Conservation (phyloP, 2,797 vertebrate genomes). For the Sebastes reedi region DNA sequence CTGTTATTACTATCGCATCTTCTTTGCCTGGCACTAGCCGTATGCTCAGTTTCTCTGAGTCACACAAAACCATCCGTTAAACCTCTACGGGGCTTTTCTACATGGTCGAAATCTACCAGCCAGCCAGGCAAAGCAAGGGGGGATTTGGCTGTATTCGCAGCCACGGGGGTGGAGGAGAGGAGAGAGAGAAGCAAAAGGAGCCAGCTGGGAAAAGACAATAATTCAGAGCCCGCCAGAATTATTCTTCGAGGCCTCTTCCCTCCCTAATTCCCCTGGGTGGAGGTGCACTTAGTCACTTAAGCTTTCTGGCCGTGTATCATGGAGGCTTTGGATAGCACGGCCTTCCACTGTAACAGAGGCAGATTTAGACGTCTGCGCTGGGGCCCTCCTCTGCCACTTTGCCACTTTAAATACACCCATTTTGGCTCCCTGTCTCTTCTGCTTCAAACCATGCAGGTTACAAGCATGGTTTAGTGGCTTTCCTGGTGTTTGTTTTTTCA, state of each 20-base stretch:
- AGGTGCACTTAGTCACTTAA: constrained; percentile 61
- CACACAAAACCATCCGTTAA: constrained; percentile 62
- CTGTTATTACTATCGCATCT: constrained; percentile 38
- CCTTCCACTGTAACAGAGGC: constrained; percentile 48
- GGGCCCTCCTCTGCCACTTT: not conserved
- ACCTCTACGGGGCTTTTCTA: constrained; percentile 46
- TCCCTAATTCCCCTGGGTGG: constrained; percentile 56
- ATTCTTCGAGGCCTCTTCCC: constrained; percentile 51
- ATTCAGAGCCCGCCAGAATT: constrained; percentile 71
- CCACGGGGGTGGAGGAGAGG: not conserved
- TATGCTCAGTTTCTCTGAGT: constrained; percentile 42
- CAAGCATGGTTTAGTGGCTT: not conserved
- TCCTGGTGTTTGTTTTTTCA: not conserved
- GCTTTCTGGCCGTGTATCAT: constrained; percentile 56
- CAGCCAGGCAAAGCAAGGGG: constrained; percentile 43
- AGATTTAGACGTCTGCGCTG: constrained; percentile 48
- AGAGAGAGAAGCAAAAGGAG: constrained; percentile 31
- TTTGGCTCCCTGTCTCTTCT: not conserved
- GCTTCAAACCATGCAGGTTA: not conserved
- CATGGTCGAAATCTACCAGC: constrained; percentile 44
- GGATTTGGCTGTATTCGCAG: constrained; percentile 50
- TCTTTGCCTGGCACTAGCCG: constrained; percentile 14
- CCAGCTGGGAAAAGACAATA: constrained; percentile 70
- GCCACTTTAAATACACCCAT: constrained; percentile 27
- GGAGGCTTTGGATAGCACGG: constrained; percentile 52